Base-by-base conservation (phyloP, 2,888 invertebrate genomes). In the Spicauda simplicius region DNA sequence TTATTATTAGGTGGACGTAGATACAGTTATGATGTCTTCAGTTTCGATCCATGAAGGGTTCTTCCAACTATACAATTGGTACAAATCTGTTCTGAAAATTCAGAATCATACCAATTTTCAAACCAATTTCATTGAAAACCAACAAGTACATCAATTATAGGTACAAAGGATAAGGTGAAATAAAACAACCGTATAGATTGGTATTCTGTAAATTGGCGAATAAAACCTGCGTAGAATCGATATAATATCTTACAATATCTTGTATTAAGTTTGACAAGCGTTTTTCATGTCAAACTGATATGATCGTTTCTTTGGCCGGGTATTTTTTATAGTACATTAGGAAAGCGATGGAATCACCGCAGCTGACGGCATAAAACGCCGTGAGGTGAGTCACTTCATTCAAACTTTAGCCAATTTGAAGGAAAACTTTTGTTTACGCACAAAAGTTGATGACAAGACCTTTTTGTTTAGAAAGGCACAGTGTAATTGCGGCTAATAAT, bases 331-430 rank as follows among this genome's bases (percentile, higher is more conserved):
- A 87, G 82, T 76, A 84, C 88, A 87, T 88, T 85, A 85, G 81
- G 81, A 80, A 86, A 79, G 85, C 88, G 88, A 79, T 90, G 91
- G 86, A 88, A 91, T 82, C 87, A 85, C 81, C 85, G 80, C 91
- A 91, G 91, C 91, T 91, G 91, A 83, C 88, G 87, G 82, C 83
- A 79, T 79, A 78, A 87, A 87, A 81, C 81, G 85, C 82, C 81
- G 81, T 86, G 81, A 87, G 84, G 88, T 87, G 87, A 89, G 87
- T 90, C 90, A 88, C 88, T 90, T 87, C 84, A 86, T 88, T 87
- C 86, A 84, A 91, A 91, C 88, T 91, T 91, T 89, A 84, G 84
- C 82, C 88, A 89, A 90, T 90, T 88, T 87, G 82, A 86, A 85
- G 80, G 79, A 77, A 76, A 84, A 85, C 81, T 86, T 86, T 86